Percentiles rank a stretch among this genome's conserved stretches.
Conservation (phyloP, 1,140 invertebrate species). For the Bombus waltoni region DNA sequence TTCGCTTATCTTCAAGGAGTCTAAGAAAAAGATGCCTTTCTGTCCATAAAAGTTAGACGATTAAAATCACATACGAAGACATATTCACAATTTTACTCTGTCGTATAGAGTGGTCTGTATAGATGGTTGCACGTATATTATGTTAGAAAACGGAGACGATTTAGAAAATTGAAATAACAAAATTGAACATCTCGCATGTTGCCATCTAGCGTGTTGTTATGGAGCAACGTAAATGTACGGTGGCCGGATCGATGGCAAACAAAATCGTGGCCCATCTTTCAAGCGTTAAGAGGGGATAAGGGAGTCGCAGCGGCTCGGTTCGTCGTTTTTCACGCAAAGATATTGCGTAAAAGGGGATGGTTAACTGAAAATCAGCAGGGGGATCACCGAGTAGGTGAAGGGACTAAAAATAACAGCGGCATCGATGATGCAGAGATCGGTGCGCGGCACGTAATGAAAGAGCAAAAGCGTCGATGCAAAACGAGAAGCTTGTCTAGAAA, state of each 20-base stretch:
- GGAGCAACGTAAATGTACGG: too few species aligned
- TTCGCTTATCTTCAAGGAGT: too few species aligned
- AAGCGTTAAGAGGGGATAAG: not conserved
- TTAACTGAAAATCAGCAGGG: not conserved
- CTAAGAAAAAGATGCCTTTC: too few species aligned
- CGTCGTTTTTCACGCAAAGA: not conserved
- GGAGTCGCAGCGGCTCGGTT: not conserved
- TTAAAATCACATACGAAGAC: too few species aligned
- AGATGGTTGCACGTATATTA: too few species aligned
- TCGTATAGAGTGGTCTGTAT: too few species aligned
- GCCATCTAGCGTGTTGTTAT: too few species aligned
- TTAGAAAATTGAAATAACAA: too few species aligned
- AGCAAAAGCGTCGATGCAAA: constrained; percentile 45
- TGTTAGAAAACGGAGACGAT: too few species aligned
- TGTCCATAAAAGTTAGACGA: too few species aligned
- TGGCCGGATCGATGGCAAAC: not conserved
- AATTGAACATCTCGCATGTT: too few species aligned
- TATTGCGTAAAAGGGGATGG: not conserved
- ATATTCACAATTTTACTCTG: too few species aligned
- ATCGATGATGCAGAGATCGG: constrained; percentile 29
- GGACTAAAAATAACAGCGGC: constrained; percentile 43
- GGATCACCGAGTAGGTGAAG: constrained; percentile 10
- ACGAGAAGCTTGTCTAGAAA: constrained; percentile 38
- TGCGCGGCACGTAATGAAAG: constrained; percentile 38
- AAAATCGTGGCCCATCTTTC: not conserved